Conservation (phyloP, 1,140 invertebrate genomes). For the Papilio glaucus region DNA sequence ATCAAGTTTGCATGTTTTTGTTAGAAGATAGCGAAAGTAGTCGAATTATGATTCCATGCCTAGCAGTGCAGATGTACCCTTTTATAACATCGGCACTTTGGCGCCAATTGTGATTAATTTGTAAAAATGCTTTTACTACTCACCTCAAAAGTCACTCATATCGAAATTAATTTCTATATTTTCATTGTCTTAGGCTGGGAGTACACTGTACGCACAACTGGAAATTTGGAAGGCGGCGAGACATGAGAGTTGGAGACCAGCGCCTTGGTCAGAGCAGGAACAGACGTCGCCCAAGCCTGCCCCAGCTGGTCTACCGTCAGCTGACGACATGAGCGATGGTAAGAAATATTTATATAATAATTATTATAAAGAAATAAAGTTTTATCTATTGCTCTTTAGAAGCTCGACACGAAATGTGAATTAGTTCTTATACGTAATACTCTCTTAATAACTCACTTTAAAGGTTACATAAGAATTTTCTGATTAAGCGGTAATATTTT, state of each 20-base stretch:
- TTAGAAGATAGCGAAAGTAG: too few species aligned
- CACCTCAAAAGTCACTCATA: background rate
- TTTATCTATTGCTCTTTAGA: background rate
- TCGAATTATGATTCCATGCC: too few species aligned
- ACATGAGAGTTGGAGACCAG: conserved; percentile 72
- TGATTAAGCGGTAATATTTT: background rate
- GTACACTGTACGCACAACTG: conserved; percentile 93
- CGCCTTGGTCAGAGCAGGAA: conserved; percentile 64
- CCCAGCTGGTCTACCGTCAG: conserved; percentile 63
- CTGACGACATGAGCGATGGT: conserved; percentile 81
- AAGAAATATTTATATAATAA: conserved; percentile 27
- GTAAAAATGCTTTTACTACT: too few species aligned
- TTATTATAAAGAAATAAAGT: background rate
- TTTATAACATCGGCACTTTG: too few species aligned
- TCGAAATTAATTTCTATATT: conserved; percentile 33
- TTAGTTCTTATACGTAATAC: too few species aligned
- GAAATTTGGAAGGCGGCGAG: conserved; percentile 96
- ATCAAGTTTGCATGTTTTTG: too few species aligned
- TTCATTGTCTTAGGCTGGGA: conserved; percentile 87
- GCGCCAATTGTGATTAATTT: too few species aligned
- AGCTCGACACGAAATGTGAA: too few species aligned
- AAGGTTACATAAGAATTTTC: too few species aligned
- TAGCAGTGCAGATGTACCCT: too few species aligned
- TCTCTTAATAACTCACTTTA: too few species aligned
- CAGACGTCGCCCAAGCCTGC: conserved; percentile 70